These are phyloP conservation scores for Gastrophysa polygoni DNA, from an alignment of 2,888 invertebrate genomes.

Conservation along the genomic window DNA sequence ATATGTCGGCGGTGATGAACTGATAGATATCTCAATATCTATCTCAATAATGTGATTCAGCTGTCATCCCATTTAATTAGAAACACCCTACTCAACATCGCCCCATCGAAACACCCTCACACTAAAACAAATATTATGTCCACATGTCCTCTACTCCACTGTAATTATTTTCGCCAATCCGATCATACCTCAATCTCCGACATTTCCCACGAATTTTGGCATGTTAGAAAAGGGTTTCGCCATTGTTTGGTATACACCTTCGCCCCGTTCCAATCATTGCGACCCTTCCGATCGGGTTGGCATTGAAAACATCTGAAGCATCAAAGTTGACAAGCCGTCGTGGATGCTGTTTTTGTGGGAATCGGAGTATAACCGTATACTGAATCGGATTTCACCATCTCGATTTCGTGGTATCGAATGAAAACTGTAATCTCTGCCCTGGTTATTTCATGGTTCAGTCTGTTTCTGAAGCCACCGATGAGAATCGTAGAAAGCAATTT, in stretches of 20 bases:
- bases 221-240: constrained; percentile 34
- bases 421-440: not conserved
- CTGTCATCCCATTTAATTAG: not conserved
- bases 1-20: not conserved
- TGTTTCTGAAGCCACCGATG: not conserved
- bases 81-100: not conserved
- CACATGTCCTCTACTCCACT: constrained; percentile 12
- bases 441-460: not conserved
- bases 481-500: not conserved
- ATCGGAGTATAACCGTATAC: constrained; percentile 20
- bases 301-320: constrained; percentile 32
- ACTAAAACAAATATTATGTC: constrained; percentile 20
- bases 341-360: constrained; percentile 26
- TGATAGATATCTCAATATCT: not conserved
- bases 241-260: constrained; percentile 37
- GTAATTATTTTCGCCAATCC: constrained; percentile 28
- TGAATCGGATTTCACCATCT: not conserved
- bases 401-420: not conserved
- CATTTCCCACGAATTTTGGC: constrained; percentile 35
- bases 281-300: constrained; percentile 23
- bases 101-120: not conserved
- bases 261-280: constrained; percentile 37
- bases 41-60: not conserved
- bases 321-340: constrained; percentile 27
- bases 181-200: constrained; percentile 27